These are phyloP conservation scores for Syngnathus acus DNA, from an alignment of 2,797 vertebrate species.

Conservation along the genomic window DNA sequence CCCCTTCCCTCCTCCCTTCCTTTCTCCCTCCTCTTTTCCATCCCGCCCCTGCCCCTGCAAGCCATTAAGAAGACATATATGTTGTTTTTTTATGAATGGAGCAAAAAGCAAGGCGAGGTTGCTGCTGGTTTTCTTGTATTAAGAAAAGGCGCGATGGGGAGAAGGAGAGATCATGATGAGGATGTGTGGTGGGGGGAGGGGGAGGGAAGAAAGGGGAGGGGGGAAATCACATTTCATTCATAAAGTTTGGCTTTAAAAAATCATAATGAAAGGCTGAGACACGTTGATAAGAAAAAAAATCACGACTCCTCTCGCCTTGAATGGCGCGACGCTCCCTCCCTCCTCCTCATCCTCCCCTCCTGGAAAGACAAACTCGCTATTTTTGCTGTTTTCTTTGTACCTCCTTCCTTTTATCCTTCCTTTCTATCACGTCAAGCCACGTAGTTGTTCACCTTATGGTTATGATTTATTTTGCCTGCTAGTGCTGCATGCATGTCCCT, in stretches of 20 bases:
- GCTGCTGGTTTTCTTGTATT: background rate
- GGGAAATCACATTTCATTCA: slow-evolving; percentile 80
- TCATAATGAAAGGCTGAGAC: slow-evolving; percentile 79
- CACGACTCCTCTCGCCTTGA: slow-evolving; percentile 57
- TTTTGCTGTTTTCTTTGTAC: background rate
- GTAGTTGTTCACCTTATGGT: background rate
- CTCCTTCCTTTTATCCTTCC: background rate
- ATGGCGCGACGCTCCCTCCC: slow-evolving; percentile 49
- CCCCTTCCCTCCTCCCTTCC: slow-evolving; percentile 9
- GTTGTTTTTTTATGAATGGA: slow-evolving; percentile 80
- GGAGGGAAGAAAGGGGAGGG: slow-evolving; percentile 57
- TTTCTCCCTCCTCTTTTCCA: background rate
- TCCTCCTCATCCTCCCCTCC: slow-evolving; percentile 9
- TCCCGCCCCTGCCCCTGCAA: slow-evolving; percentile 2
- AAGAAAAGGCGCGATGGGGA: slow-evolving; percentile 61
- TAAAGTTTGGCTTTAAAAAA: slow-evolving; percentile 83
- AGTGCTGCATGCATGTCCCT: background rate
- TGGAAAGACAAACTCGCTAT: background rate
- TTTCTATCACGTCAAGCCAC: background rate
- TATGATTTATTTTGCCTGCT: background rate
- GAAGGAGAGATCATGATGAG: slow-evolving; percentile 59
- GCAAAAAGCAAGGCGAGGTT: slow-evolving; percentile 50
- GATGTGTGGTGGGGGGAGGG: slow-evolving; percentile 60
- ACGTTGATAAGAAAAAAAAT: slow-evolving; percentile 78
- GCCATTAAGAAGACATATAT: slow-evolving; percentile 23